phyloP scores from a whole-genome alignment of 2,113 vertebrate species.

The Chlamydotis undulata region DNA sequence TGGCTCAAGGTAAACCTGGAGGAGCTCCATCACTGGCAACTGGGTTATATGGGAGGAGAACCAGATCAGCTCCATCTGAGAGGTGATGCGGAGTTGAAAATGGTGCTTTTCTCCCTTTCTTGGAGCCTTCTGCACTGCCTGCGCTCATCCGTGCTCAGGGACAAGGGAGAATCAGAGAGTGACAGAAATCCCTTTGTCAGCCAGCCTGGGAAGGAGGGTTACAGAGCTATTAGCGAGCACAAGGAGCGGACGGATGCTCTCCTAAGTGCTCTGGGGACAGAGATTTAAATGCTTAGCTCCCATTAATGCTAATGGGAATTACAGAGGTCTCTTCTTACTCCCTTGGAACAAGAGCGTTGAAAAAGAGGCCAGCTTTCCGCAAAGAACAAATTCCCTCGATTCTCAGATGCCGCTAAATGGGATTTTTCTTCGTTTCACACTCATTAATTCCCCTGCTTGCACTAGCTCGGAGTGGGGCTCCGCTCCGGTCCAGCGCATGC shows the following conservation, averaged over 20 bases:
- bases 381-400: neutral
- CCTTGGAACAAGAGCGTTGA: neutral
- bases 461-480: neutral
- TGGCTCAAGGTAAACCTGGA: neutral
- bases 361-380: neutral
- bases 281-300: constrained; percentile 34
- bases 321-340: constrained; percentile 24
- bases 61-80: neutral
- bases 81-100: neutral
- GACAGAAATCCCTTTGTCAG: constrained; percentile 56
- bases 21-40: neutral
- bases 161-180: neutral
- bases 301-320: constrained; percentile 13
- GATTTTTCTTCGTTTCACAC: neutral
- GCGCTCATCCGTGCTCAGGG: neutral
- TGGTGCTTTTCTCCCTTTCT: neutral
- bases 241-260: constrained; percentile 12
- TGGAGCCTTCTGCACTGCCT: neutral
- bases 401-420: neutral
- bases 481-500: accelerated
- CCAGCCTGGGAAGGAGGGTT: constrained; percentile 19
- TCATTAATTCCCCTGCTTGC: neutral
- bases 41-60: neutral
- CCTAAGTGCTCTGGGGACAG: constrained; percentile 16
- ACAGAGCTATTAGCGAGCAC: neutral